These are phyloP conservation scores for Ceramica pisi DNA, from an alignment of 2,888 invertebrate species.

Conservation along the genomic window DNA sequence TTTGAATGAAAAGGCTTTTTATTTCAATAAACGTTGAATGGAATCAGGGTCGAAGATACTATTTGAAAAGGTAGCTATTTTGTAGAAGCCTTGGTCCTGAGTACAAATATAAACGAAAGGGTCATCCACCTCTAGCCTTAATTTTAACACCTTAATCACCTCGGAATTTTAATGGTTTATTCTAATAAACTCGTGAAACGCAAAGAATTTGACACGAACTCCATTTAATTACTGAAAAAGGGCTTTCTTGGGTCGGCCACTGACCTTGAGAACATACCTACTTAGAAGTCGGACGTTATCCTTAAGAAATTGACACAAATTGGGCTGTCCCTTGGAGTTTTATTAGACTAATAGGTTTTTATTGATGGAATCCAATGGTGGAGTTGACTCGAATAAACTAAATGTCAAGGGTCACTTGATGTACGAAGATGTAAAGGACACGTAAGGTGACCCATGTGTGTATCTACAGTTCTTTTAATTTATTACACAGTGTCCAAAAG, in stretches of 20 bases:
- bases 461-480: not conserved
- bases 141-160: conserved; percentile 22
- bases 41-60: not conserved
- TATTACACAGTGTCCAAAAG: not conserved
- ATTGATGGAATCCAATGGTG: conserved; percentile 27
- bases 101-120: conserved; percentile 11
- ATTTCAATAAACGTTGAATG: conserved; percentile 23
- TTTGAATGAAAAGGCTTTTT: conserved; percentile 20
- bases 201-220: conserved; percentile 45
- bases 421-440: conserved; percentile 9
- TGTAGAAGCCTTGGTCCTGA: not conserved
- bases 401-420: conserved; percentile 23
- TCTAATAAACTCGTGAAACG: conserved; percentile 22
- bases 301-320: conserved; percentile 55
- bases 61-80: conserved; percentile 1
- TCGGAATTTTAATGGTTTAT: conserved; percentile 34
- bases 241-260: conserved; percentile 13
- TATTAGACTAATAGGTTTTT: conserved; percentile 52
- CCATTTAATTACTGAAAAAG: conserved; percentile 21
- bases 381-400: conserved; percentile 36
- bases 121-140: not conserved
- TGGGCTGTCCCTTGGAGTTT: conserved; percentile 30
- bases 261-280: conserved; percentile 35
- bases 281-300: conserved; percentile 13
- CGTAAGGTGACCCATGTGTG: conserved; percentile 11